Evolutionary conservation across 2,888 invertebrate genomes (phyloP), one percentile per base, ranked within the genome.

Genomic region (Myopa testacea): DNA sequence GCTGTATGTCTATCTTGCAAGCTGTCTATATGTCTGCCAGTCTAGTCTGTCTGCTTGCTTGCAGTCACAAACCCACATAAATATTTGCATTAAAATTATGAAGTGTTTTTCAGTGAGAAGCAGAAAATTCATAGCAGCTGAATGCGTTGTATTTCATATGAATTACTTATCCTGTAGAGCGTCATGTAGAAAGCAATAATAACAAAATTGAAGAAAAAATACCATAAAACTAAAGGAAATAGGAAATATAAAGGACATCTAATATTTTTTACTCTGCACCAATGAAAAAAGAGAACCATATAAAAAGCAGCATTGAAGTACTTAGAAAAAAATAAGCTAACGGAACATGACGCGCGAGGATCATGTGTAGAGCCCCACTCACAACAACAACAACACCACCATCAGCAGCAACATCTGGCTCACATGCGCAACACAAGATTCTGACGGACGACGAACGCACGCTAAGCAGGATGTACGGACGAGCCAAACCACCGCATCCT

Each of bases 401-500:
- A 58, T 16, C 58, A 34, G 5, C 62, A 65, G 65, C 38, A 65
- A 38, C 65, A 38, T 38, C 65, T 38, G 38, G 65, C 65, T 34
- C 37, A 34, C 16, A 12, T 19, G 62, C 38, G 65, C 65, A 65
- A 38, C 62, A 63, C 1, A 26, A 26, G 26, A 26, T 26, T 26
- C 7, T 45, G 45, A 37, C 37, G 26, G 26, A 34, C 14, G 16
- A 8, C 34, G 38, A 65, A 65, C 14, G 37, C 16, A 34, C 34
- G 65, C 34, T 65, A 65, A 65, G 65, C 65, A 65, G 65, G 65
- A 65, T 65, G 5, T 55, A 55, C 55, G 55, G 45, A 5, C 16
- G 55, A 55, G 8, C 14, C n/a, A 12, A 10, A 5, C 14, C n/a
- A 55, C 16, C 5, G 16, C 55, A 55, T 55, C 55, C 55, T 16